phyloP scores from a whole-genome alignment of 2,888 invertebrate species.

The Mylabris sibirica region DNA sequence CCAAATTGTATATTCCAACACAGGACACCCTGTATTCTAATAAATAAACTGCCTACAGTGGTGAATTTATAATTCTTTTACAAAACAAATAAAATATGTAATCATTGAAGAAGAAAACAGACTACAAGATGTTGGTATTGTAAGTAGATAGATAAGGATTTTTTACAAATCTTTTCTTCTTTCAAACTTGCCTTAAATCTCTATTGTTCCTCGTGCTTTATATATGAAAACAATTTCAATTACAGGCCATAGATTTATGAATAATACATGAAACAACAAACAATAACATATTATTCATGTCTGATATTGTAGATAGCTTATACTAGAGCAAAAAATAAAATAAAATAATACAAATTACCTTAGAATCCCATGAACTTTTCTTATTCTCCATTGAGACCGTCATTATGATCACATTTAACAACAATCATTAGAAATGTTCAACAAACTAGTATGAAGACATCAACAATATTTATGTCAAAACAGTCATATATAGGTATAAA shows the following conservation, averaged over 20 bases:
- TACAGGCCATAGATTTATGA: not conserved
- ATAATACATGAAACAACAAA: constrained; percentile 8
- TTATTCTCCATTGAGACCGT: constrained; percentile 64
- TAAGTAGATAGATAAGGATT: constrained; percentile 1
- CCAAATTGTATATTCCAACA: too few species aligned
- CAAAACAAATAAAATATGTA: not conserved
- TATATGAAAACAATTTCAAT: not conserved
- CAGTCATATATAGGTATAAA: too few species aligned
- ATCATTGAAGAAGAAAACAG: not conserved
- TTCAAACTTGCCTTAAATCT: not conserved
- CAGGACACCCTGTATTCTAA: too few species aligned
- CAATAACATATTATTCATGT: constrained; percentile 13
- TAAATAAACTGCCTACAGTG: not conserved
- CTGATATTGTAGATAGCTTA: not conserved
- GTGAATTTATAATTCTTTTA: not conserved
- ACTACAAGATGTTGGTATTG: not conserved
- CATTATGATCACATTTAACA: constrained; percentile 44
- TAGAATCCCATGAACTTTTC: constrained; percentile 65
- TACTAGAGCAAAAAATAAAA: not conserved
- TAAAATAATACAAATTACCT: constrained; percentile 59
- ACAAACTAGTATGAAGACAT: not conserved
- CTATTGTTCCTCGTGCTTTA: constrained; percentile 2
- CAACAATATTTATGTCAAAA: not conserved
- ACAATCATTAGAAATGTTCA: not conserved
- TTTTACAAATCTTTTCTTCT: not conserved